A percentile compares a stretch with the other conserved stretches of the same genome.
phyloP scores from a whole-genome alignment of 2,888 invertebrate species.

The Podabrus alpinus region DNA sequence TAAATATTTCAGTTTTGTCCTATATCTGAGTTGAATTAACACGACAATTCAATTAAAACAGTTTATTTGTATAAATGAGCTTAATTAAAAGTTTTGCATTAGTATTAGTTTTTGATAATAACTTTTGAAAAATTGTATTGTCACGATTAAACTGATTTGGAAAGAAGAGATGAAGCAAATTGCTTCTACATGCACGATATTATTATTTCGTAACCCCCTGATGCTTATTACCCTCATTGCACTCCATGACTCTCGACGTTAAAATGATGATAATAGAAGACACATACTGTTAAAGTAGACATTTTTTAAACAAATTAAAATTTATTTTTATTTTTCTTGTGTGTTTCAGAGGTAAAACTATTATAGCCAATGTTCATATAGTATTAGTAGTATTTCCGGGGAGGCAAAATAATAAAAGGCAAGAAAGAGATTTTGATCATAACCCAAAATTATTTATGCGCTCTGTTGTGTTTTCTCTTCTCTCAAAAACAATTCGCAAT shows the following conservation, averaged over 20 bases:
- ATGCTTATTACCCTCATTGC: not conserved
- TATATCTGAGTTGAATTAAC: not conserved
- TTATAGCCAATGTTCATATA: no score
- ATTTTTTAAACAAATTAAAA: not conserved
- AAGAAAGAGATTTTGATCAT: no score
- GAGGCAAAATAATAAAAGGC: no score
- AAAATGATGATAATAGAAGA: not conserved
- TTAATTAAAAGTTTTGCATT: no score
- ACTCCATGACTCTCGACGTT: not conserved
- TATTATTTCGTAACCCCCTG: not conserved
- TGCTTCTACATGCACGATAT: not conserved
- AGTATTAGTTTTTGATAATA: no score
- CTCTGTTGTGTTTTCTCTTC: no score
- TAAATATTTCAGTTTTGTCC: not conserved
- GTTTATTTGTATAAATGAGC: not conserved
- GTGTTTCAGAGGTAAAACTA: no score
- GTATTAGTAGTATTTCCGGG: no score
- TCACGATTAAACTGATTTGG: not conserved
- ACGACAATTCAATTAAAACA: not conserved
- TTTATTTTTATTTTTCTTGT: no score
- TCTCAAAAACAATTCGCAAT: no score
- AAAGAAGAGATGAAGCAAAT: not conserved
- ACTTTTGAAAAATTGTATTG: not conserved
- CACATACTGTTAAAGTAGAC: not conserved
- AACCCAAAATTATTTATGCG: no score